Percentiles rank a stretch among this genome's conserved stretches.
Evolutionary conservation across 1,140 invertebrate species (phyloP).

Genomic region (Anastatus disparis): DNA sequence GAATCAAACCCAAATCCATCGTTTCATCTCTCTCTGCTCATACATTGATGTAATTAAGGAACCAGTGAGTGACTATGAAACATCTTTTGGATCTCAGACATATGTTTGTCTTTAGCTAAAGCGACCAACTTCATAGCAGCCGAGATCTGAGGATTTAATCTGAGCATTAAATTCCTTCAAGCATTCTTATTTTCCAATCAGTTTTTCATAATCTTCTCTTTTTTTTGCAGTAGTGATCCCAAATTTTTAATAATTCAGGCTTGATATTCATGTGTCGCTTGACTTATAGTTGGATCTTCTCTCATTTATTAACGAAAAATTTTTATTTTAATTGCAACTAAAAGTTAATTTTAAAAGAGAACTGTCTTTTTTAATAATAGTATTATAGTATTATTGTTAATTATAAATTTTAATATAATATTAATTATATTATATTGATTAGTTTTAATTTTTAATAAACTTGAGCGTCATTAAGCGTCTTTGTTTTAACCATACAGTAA

Average conservation of each 20-base stretch:
- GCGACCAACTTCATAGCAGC: background rate
- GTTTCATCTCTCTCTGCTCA: background rate
- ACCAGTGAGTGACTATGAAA: background rate
- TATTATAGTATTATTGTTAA: too few relatives aligned
- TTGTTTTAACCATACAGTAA: background rate
- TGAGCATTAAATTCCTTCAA: background rate
- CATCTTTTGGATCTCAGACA: conserved; percentile 13
- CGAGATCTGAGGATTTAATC: background rate
- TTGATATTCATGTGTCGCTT: background rate
- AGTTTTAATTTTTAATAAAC: too few relatives aligned
- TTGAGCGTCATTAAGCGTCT: too few relatives aligned
- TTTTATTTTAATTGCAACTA: too few relatives aligned
- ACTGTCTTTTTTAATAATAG: too few relatives aligned
- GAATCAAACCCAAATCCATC: background rate
- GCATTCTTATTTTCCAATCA: background rate
- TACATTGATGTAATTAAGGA: background rate
- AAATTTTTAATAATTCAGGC: background rate
- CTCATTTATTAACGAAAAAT: background rate
- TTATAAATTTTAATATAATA: background rate
- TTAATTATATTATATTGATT: background rate
- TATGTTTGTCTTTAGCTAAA: background rate
- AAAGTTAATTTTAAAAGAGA: too few relatives aligned
- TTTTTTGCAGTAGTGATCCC: background rate
- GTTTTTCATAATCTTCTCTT: background rate
- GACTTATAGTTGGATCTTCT: background rate